Evolutionary conservation across 1,140 invertebrate species (phyloP), one percentile per base, ranked within the genome.

Genomic region (Procambarus clarkii): DNA sequence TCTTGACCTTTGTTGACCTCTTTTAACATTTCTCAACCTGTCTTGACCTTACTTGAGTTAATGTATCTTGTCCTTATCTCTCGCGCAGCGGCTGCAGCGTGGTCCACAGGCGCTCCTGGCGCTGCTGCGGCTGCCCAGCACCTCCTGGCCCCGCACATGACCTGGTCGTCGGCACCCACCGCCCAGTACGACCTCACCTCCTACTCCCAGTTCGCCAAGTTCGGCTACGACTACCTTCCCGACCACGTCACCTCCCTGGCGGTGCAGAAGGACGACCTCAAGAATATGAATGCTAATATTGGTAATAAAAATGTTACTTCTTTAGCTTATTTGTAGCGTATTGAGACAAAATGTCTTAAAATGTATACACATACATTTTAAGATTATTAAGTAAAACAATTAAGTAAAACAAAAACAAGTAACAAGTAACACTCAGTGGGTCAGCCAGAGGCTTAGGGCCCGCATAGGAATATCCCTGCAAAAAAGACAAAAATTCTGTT

Each of bases 151-250:
- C 91, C 91, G 11, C 91, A 92, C 81, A 88, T 92, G 86, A 84
- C 86, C 76, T 92, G 91, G 91, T 83, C 91, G 7, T 88, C 89
- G 0, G 82, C 91, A 24, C 64, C 86, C 2, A 54, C 89, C 48
- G 48, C 91, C 71, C 91, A 92, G 71, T 92, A 92, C 48, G 91
- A 92, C 74, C 82, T 92, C 18, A 80, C 86, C 45, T 92, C 91
- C n/a, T 92, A 92, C 58, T 92, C 91, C 44, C 91, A 92, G 76
- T 92, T 92, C 81, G 91, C 91, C 8, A 92, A 92, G 76, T 92
- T 92, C 80, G 86, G 91, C 4, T 92, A 92, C 60, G 91, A 92
- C 82, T 92, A 92, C 71, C 74, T 92, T 7, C 91, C 86, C 24
- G 91, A 92, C 18, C 91, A 87, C 48, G 86, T 92, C 18, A 92